A percentile compares a stretch with the other conserved stretches of the same genome.
These are phyloP conservation scores for Neuroterus valhalla DNA, from an alignment of 1,140 invertebrate genomes.

Conservation along the genomic window DNA sequence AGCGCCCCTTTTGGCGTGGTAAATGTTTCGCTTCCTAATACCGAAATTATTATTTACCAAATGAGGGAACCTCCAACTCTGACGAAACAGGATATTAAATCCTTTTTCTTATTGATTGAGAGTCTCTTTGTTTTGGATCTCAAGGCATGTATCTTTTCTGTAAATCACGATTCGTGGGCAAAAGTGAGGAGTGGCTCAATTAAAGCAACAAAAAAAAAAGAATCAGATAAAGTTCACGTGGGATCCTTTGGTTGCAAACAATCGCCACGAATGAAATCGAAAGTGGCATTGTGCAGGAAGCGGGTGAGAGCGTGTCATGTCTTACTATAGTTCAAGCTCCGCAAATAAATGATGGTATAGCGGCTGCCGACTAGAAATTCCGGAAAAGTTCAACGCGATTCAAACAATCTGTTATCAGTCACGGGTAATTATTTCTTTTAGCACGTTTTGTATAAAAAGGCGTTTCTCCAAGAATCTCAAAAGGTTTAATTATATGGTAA, in stretches of 20 bases:
- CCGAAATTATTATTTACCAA: too few species aligned
- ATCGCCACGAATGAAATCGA: constrained; percentile 37
- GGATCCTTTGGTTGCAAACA: constrained; percentile 30
- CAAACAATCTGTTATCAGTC: too few species aligned
- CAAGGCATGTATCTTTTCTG: background rate
- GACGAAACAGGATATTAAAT: too few species aligned
- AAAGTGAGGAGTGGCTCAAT: constrained; percentile 35
- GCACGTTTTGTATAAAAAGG: too few species aligned
- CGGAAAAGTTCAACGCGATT: too few species aligned
- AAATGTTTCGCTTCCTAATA: too few species aligned
- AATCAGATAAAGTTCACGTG: constrained; percentile 14
- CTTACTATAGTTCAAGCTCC: background rate
- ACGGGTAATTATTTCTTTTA: too few species aligned
- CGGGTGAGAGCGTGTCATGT: constrained; percentile 17
- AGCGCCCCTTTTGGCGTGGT: too few species aligned
- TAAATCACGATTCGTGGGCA: background rate
- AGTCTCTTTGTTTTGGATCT: background rate
- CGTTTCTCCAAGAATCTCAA: too few species aligned
- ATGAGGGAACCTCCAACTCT: too few species aligned
- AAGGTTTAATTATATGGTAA: too few species aligned
- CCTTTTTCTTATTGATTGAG: background rate
- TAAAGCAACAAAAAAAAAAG: constrained; percentile 30
- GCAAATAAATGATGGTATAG: background rate
- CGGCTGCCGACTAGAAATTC: background rate
- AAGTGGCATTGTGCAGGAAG: constrained; percentile 36